Evolutionary conservation across 2,113 vertebrate species (phyloP).

Genomic region (Brevimyrus niger): DNA sequence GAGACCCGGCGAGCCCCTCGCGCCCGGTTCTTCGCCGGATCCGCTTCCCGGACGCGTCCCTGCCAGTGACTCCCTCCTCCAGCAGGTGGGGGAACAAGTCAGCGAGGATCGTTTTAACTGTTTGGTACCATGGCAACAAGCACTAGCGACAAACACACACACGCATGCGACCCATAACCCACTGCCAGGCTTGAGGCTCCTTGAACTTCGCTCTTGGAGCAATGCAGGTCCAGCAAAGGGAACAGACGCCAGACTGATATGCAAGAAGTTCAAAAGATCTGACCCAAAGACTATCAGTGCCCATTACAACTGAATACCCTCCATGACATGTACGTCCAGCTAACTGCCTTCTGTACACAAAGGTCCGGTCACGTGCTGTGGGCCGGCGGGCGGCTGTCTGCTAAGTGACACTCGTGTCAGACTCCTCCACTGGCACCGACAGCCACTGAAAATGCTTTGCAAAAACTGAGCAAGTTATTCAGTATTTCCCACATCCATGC

Average conservation of each 20-base stretch:
- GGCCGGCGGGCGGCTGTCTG: background rate
- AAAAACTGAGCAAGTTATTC: background rate
- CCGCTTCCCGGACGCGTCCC: constrained; percentile 12
- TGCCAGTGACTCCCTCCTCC: constrained; percentile 22
- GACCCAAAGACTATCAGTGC: background rate
- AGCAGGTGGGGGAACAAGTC: constrained; percentile 45
- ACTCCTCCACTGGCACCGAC: background rate
- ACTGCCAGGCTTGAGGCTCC: background rate
- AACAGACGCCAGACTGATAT: background rate
- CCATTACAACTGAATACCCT: background rate
- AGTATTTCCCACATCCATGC: background rate
- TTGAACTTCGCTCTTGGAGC: background rate
- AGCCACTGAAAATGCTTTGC: background rate
- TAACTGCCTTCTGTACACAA: background rate
- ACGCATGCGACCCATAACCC: background rate
- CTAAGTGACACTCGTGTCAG: background rate
- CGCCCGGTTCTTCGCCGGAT: constrained; percentile 20
- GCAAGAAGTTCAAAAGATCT: background rate
- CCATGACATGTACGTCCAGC: background rate
- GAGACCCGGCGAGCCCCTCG: background rate
- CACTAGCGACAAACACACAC: constrained; percentile 25
- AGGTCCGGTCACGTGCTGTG: background rate
- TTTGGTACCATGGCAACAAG: constrained; percentile 50
- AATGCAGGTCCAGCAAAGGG: background rate
- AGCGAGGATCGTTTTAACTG: constrained; percentile 37